Evolutionary conservation across 1,140 invertebrate species (phyloP).

Genomic region (Aricia agestis): DNA sequence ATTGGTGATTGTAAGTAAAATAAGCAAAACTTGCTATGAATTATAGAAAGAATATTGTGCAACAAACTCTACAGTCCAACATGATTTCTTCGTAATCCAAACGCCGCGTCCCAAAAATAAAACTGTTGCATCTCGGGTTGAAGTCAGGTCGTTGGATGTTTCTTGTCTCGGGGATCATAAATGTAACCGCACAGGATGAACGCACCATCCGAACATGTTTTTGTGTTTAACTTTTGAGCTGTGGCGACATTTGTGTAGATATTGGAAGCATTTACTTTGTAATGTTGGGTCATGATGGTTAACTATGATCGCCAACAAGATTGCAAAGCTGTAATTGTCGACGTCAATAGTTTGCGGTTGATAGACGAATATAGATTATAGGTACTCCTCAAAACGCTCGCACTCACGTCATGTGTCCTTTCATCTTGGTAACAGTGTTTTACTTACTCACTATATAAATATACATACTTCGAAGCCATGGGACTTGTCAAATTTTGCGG

Average conservation of each 20-base stretch:
- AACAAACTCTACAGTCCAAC: background rate
- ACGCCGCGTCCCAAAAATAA: slow-evolving; percentile 9
- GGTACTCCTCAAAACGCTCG: too few relatives aligned
- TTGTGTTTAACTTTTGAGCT: background rate
- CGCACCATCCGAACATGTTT: background rate
- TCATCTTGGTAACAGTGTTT: too few relatives aligned
- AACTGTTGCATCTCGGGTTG: slow-evolving; percentile 2
- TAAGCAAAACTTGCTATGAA: background rate
- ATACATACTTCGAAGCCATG: background rate
- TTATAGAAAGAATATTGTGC: background rate
- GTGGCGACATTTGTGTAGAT: too few relatives aligned
- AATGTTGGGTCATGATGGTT: too few relatives aligned
- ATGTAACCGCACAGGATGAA: slow-evolving; percentile 10
- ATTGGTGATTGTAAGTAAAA: background rate
- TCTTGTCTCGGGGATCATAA: slow-evolving; percentile 2
- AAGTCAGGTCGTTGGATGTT: background rate
- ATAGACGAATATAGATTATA: too few relatives aligned
- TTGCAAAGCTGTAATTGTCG: too few relatives aligned
- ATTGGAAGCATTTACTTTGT: too few relatives aligned
- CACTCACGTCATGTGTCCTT: too few relatives aligned
- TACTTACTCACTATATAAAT: background rate
- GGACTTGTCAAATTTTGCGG: background rate
- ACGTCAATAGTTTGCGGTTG: too few relatives aligned
- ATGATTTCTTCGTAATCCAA: slow-evolving; percentile 5
- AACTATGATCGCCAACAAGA: too few relatives aligned